Base-by-base conservation (phyloP, 2,113 vertebrate species). In the Leptosomus discolor region DNA sequence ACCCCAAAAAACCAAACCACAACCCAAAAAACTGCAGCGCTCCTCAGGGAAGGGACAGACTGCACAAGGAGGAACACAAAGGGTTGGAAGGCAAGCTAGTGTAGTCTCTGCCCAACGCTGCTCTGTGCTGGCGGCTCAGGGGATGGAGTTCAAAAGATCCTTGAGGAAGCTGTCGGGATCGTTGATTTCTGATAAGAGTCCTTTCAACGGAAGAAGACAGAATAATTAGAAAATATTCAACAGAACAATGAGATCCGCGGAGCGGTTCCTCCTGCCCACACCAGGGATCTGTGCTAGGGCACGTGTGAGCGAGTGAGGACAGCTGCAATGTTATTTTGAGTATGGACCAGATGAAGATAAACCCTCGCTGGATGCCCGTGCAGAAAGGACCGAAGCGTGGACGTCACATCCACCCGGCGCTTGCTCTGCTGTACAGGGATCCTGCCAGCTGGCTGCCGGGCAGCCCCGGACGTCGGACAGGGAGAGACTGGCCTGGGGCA, bases 91-190 rank as follows among this genome's bases (percentile, higher is more conserved):
- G 97, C 95, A 91, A 95, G 96, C 94, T 74, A 70, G 94, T 88
- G 88, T 81, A 74, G 56, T 36, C 96, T 95, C 81, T 90, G 50
- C 73, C 82, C 57, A 56, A 65, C 1, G 95, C 63, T 45, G 29
- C 45, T 80, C 71, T 43, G 3, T 30, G 39, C 83, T 70, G 83
- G 95, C 2, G 9, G 96, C 94, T 99, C 98, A 99, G 97, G 99
- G 99, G 96, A 99, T 97, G 97, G 99, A 99, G 98, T 99, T 99
- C 97, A 99, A 88, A 91, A 99, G 98, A 89, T 99, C 99, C 98
- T 99, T 99, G 94, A 99, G 98, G 98, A 99, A 99, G 98, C 97
- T 98, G 94, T 99, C 99, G 2, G 99, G 99, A 70, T 99, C 99
- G 6, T 91, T 98, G 97, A 99, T 98, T 92, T 99, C 99, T 68